Evolutionary conservation across 2,797 vertebrate species (phyloP), one percentile per base, ranked within the genome.

Genomic region (Cuculus canorus): DNA sequence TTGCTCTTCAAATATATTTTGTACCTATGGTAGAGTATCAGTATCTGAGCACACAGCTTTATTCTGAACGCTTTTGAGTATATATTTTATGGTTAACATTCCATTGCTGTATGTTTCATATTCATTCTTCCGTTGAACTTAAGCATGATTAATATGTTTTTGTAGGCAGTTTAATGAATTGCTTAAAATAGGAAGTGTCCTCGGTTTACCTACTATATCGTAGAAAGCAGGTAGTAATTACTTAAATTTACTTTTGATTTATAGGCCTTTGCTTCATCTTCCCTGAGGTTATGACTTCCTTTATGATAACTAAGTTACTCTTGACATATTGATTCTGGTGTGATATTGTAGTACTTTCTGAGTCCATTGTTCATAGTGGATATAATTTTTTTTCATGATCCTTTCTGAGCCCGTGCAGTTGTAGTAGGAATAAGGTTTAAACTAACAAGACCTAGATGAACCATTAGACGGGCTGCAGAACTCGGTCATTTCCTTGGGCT

Each of bases 71-170:
- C 19, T 93, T 96, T 86, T 82, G 70, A 53, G 32, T 71, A 33
- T 82, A 25, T 35, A 52, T 16, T 45, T 32, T 32, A 32, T 48
- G 33, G 37, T 52, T 93, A 37, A 39, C 17, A 9, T 79, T 91
- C 68, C 56, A 27, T 96, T 91, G 43, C 68, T 88, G 14, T 88
- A 70, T 79, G 47, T 82, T 90, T 91, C 32, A 53, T 72, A n/a
- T 4, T 53, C 39, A n/a, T 77, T 88, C 57, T 92, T 89, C 71
- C 52, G 25, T 52, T 92, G 63, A 91, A 45, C 22, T 80, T 91
- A 82, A 89, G 50, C 82, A 66, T 86, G 91, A 88, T 93, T 90
- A 93, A 91, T 95, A 64, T 41, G 13, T 60, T 96, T 93, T 78
- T 85, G 33, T 84, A 48, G 72, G 66, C 43, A 88, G 32, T 72